phyloP scores from a whole-genome alignment of 2,888 invertebrate genomes.

The Thumatha senex region DNA sequence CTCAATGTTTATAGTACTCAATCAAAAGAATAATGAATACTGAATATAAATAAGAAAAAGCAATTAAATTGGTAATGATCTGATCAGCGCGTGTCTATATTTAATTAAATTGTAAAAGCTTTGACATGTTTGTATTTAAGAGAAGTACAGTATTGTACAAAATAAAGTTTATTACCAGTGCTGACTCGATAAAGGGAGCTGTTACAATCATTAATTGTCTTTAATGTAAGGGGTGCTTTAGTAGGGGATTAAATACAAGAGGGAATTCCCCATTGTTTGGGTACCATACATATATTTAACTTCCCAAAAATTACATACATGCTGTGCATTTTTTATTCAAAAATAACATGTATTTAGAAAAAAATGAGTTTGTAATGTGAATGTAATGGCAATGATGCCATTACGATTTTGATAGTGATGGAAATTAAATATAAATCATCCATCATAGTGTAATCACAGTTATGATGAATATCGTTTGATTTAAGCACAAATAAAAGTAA shows the following conservation, averaged over 20 bases:
- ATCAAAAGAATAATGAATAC: no score
- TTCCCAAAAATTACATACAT: conserved; percentile 55
- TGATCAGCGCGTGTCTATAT: conserved; percentile 32
- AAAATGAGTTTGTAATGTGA: conserved; percentile 30
- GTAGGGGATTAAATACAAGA: conserved; percentile 57
- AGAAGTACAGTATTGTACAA: conserved; percentile 61
- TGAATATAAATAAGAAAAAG: no score
- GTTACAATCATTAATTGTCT: conserved; percentile 77
- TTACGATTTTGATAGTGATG: conserved; percentile 20
- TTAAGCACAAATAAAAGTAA: conserved; percentile 7
- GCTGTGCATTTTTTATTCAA: conserved; percentile 31
- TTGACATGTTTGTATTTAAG: conserved; percentile 62
- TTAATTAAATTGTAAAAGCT: conserved; percentile 40
- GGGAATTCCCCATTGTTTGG: conserved; percentile 69
- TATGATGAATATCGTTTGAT: conserved; percentile 9
- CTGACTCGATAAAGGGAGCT: conserved; percentile 71
- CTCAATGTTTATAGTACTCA: no score
- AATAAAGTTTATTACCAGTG: conserved; percentile 73
- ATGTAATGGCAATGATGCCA: conserved; percentile 30
- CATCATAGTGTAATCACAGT: conserved; percentile 10
- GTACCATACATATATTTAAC: conserved; percentile 73
- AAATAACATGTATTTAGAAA: conserved; percentile 36
- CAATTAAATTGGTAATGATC: no score
- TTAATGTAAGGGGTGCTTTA: conserved; percentile 65
- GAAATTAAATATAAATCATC: conserved; percentile 24